Evolutionary conservation across 1,140 invertebrate genomes (phyloP), one percentile per base, ranked within the genome.

Genomic region (Drosophila seguyi): DNA sequence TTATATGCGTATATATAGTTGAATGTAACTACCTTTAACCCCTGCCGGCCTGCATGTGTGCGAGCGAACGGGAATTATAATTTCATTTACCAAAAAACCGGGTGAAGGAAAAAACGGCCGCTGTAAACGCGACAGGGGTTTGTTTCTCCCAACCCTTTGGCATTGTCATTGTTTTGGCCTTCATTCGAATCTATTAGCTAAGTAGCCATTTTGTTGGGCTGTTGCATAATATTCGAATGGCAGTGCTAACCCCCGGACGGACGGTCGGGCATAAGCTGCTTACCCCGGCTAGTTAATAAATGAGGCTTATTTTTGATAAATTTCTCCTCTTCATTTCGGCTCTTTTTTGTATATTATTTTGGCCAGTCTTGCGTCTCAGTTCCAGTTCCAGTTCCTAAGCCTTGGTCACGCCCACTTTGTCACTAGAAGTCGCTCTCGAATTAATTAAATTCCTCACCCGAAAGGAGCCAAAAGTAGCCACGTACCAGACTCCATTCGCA

Each of bases 191-290:
- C 84, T 88, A 90, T 90, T 91, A 90, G 78, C 67, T 86, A 90
- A 90, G 82, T 90, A 86, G 86, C 86, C 86, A 90, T 90, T 90
- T 90, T 90, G 86, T 82, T 59, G 62, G 65, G 69, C 73, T 79
- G 79, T 87, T 85, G 86, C 75, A 90, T 85, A 88, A 87, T 82
- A 58, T 58, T 55, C 25, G 41, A 55, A 58, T 55, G 55, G 39
- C 18, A 48, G 44, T 44, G 57, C 66, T 69, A 44, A 27, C 47
- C 42, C 65, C 38, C 57, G 67, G 67, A 56, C 57, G 67, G 67
- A 56, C 36, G 50, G 48, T 27, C 58, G 72, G 82, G 57, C 71
- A 62, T 91, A 91, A 91, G 81, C 81, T 81, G 87, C 86, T 90
- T 90, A 88, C 34, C 77, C 59, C 20, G 74, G 59, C 82, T 85